A percentile compares a stretch with the other conserved stretches of the same genome.
phyloP scores from a whole-genome alignment of 2,797 vertebrate genomes.

The Platyrinchus mystaceus region DNA sequence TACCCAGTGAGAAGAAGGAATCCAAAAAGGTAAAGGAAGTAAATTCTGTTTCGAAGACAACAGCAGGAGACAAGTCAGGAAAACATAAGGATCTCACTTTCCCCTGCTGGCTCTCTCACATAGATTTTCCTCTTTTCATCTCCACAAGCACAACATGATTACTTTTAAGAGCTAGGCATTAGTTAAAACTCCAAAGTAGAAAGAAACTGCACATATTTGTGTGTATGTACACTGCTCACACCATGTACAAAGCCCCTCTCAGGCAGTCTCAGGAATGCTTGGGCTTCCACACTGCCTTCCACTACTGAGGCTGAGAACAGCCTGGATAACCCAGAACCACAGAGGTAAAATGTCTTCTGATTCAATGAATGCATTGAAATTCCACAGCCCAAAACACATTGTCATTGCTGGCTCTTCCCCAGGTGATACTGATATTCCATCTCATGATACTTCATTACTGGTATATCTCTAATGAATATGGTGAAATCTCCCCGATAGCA shows the following conservation, averaged over 20 bases:
- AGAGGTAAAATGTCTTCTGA: neutral
- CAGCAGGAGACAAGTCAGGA: neutral
- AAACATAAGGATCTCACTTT: neutral
- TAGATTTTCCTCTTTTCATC: neutral
- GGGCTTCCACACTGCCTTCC: neutral
- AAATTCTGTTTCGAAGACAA: neutral
- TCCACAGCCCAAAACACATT: neutral
- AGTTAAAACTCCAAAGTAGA: neutral
- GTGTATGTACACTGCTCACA: neutral
- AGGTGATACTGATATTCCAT: neutral
- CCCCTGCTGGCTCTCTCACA: neutral
- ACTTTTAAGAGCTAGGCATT: neutral
- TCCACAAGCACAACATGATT: neutral
- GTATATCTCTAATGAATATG: neutral
- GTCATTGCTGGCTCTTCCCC: neutral
- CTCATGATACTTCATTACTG: neutral
- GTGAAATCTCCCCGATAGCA: neutral
- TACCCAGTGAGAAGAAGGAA: neutral
- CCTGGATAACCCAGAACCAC: neutral
- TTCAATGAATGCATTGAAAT: neutral
- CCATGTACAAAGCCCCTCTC: neutral
- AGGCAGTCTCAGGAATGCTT: neutral
- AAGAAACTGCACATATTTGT: neutral
- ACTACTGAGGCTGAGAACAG: neutral
- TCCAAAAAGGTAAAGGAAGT: neutral